These are phyloP conservation scores for Cheiracanthium punctorium DNA, from an alignment of 2,888 invertebrate species.

Conservation along the genomic window DNA sequence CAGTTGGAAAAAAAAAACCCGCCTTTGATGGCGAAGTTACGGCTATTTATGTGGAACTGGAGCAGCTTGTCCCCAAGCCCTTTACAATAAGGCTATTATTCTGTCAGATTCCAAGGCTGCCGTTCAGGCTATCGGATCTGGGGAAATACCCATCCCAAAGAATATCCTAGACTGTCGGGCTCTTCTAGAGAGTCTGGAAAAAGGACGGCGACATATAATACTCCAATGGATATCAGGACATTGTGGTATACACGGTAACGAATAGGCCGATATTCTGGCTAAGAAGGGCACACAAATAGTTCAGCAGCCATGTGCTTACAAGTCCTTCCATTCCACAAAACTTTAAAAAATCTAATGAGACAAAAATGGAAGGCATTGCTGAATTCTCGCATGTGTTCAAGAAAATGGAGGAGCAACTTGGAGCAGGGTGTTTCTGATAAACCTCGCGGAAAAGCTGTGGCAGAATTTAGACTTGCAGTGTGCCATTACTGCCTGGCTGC, in stretches of 20 bases:
- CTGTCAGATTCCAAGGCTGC: neutral
- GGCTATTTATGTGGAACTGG: slow-evolving; percentile 7
- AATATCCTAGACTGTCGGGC: too few relatives aligned
- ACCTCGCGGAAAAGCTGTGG: neutral
- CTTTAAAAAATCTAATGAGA: slow-evolving; percentile 4
- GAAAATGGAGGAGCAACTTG: neutral
- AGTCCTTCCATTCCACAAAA: neutral
- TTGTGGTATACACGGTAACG: neutral
- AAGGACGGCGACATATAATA: neutral
- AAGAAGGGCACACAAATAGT: neutral
- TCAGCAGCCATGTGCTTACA: neutral
- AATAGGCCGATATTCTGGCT: neutral
- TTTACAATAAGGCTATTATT: neutral
- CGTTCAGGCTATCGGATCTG: neutral
- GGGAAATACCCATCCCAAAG: too few relatives aligned
- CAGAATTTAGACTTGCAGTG: neutral
- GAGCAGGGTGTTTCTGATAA: neutral
- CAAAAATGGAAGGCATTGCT: neutral
- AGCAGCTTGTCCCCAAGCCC: neutral
- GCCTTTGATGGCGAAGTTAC: slow-evolving; percentile 21
- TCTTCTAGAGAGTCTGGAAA: neutral
- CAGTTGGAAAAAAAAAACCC: slow-evolving; percentile 14
- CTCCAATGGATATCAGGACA: neutral
- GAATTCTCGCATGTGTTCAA: neutral
- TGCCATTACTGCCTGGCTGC: neutral